Conservation (phyloP, 2,888 invertebrate species). For the Thymelicus sylvestris region DNA sequence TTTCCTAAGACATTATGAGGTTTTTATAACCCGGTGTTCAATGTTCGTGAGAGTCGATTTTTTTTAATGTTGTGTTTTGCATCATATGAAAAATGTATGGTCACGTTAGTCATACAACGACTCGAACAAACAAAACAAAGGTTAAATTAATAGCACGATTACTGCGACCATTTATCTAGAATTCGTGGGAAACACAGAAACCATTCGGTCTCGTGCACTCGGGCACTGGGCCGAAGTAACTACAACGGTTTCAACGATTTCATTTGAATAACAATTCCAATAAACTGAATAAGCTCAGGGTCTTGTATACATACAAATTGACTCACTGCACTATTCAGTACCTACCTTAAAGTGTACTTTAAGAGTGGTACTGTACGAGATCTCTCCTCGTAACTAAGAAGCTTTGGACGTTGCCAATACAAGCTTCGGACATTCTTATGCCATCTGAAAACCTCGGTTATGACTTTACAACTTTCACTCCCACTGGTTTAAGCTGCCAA, state of each 20-base stretch:
- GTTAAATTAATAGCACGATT: constrained; percentile 37
- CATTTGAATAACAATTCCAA: constrained; percentile 14
- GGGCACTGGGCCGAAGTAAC: not conserved
- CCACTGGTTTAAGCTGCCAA: too few species aligned
- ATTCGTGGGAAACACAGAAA: constrained; percentile 37
- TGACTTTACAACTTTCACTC: too few species aligned
- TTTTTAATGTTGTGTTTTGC: not conserved
- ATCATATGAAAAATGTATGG: not conserved
- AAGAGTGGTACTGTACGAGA: too few species aligned
- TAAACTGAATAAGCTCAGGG: not conserved
- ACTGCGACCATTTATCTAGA: constrained; percentile 29
- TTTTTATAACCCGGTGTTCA: too few species aligned
- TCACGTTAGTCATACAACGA: constrained; percentile 5
- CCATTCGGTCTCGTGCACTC: constrained; percentile 26
- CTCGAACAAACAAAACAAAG: constrained; percentile 30
- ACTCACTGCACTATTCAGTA: not conserved
- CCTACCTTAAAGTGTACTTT: too few species aligned
- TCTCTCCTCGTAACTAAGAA: too few species aligned
- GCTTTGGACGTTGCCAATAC: too few species aligned
- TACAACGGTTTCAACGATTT: constrained; percentile 4
- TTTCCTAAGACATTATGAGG: too few species aligned
- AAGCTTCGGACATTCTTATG: too few species aligned
- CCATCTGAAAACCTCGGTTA: too few species aligned
- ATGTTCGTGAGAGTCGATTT: too few species aligned
- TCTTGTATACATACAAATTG: not conserved